Percentiles rank a stretch among this genome's conserved stretches.
phyloP scores from a whole-genome alignment of 2,888 invertebrate genomes.

The Zele albiditarsus region DNA sequence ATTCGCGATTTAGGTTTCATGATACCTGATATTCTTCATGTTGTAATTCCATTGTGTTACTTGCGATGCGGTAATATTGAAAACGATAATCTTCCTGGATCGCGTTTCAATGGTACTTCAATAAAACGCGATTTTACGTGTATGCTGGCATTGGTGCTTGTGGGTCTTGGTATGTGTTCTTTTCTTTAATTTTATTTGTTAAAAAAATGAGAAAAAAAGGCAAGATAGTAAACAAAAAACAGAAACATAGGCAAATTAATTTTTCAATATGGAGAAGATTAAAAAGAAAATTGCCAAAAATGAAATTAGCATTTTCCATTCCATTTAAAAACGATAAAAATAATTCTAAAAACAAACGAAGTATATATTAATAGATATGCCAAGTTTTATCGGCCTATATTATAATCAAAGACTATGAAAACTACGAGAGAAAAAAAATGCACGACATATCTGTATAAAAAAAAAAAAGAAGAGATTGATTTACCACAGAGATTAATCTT shows the following conservation, averaged over 20 bases:
- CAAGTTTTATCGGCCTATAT: neutral
- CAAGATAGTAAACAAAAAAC: neutral
- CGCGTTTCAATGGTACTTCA: slow-evolving; percentile 58
- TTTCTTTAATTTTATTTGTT: slow-evolving; percentile 51
- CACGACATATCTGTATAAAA: neutral
- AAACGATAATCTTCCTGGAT: slow-evolving; percentile 41
- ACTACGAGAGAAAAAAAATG: neutral
- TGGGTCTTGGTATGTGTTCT: slow-evolving; percentile 68
- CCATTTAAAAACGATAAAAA: neutral
- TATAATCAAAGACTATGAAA: neutral
- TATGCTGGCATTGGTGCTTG: slow-evolving; percentile 64
- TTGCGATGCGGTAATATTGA: slow-evolving; percentile 66
- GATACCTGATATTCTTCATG: slow-evolving; percentile 79
- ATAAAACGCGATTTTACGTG: slow-evolving; percentile 65
- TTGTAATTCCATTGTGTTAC: slow-evolving; percentile 76
- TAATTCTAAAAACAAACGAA: slow-evolving; percentile 2
- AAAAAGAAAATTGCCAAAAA: neutral
- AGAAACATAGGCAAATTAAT: neutral
- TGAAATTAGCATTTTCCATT: neutral
- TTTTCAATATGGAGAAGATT: too few species aligned
- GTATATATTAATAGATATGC: neutral
- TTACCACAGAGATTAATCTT: neutral
- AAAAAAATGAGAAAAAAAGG: neutral
- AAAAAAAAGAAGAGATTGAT: neutral
- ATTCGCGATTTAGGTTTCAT: slow-evolving; percentile 80